Percentiles rank a stretch among this genome's conserved stretches.
Evolutionary conservation across 2,888 invertebrate species (phyloP).

Genomic region (Drosophila nr. perissopoda): DNA sequence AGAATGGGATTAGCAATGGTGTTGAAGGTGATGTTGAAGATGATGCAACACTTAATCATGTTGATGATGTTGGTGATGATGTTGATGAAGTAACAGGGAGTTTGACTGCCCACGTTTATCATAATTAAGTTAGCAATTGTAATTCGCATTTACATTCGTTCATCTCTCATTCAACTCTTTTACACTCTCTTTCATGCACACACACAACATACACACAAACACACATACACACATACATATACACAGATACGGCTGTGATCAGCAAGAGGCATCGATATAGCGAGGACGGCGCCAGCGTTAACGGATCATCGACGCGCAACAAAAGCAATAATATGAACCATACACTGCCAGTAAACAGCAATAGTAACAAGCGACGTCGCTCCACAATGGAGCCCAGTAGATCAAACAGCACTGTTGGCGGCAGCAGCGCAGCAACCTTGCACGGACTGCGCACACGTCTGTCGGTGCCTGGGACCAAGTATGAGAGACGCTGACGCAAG

Average conservation of each 20-base stretch:
- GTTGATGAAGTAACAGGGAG: constrained; percentile 40
- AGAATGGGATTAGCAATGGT: constrained; percentile 28
- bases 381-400: constrained; percentile 79
- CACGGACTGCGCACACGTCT: constrained; percentile 85
- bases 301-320: constrained; percentile 59
- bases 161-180: constrained; percentile 28
- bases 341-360: constrained; percentile 68
- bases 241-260: constrained; percentile 52
- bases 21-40: constrained; percentile 25
- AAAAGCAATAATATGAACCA: constrained; percentile 75
- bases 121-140: constrained; percentile 58
- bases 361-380: constrained; percentile 83
- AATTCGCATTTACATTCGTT: constrained; percentile 44
- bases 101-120: constrained; percentile 46
- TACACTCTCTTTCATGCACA: constrained; percentile 29
- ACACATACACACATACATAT: constrained; percentile 19
- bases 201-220: constrained; percentile 4
- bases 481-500: constrained; percentile 82
- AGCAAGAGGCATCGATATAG: constrained; percentile 65
- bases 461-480: constrained; percentile 85
- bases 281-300: constrained; percentile 43
- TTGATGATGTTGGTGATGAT: constrained; percentile 32
- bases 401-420: constrained; percentile 53
- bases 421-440: constrained; percentile 46
- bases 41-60: constrained; percentile 25